phyloP scores from a whole-genome alignment of 1,140 invertebrate genomes.

The Coboldia fuscipes region DNA sequence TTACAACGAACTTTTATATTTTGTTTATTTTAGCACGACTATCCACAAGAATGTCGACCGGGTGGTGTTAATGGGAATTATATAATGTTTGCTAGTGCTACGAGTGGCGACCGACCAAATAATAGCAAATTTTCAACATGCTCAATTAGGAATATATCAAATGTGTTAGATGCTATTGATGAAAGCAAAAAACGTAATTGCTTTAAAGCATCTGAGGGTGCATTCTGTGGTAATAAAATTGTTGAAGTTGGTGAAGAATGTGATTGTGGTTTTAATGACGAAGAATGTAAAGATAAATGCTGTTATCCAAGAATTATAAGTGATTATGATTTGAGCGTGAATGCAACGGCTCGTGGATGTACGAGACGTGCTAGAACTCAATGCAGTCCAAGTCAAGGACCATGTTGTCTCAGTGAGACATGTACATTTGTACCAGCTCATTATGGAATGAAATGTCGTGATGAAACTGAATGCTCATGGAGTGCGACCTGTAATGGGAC shows the following conservation, averaged over 20 bases:
- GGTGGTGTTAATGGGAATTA: conserved; percentile 79
- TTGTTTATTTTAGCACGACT: conserved; percentile 59
- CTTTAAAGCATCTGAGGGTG: conserved; percentile 71
- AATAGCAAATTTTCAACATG: conserved; percentile 90
- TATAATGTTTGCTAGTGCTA: conserved; percentile 95
- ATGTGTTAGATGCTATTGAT: conserved; percentile 76
- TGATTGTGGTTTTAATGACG: conserved; percentile 91
- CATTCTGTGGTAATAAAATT: conserved; percentile 98
- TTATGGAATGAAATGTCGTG: conserved; percentile 48
- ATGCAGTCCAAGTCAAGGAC: conserved; percentile 91
- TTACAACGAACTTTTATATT: background rate
- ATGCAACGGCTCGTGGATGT: conserved; percentile 58
- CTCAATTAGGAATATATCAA: conserved; percentile 86
- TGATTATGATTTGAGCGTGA: conserved; percentile 40
- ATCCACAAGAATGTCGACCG: conserved; percentile 74
- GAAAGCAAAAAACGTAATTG: conserved; percentile 90
- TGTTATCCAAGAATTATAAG: conserved; percentile 74
- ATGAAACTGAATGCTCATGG: conserved; percentile 72
- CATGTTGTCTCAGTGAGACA: conserved; percentile 66
- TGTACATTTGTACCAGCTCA: conserved; percentile 56
- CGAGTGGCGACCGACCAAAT: conserved; percentile 79
- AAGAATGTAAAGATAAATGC: conserved; percentile 82
- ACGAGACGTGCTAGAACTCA: conserved; percentile 50
- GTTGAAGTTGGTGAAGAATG: conserved; percentile 95
- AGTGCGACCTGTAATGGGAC: conserved; percentile 68